phyloP scores from a whole-genome alignment of 2,113 vertebrate species.

The Rousettus leschenaultii region DNA sequence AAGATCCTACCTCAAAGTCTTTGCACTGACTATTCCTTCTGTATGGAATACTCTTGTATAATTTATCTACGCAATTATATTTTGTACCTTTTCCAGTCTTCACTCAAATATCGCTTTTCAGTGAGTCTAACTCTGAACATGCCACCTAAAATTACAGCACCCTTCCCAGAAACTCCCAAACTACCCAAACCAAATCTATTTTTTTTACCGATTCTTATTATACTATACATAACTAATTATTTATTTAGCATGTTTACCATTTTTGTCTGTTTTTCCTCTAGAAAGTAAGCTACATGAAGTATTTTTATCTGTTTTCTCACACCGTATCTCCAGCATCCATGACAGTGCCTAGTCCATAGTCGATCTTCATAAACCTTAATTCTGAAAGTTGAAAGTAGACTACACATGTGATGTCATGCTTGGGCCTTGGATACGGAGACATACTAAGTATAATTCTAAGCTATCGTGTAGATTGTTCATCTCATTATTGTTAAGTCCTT shows the following conservation, averaged over 20 bases:
- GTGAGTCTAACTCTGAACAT: neutral
- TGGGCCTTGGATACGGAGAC: neutral
- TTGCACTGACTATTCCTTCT: neutral
- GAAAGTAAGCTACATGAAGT: neutral
- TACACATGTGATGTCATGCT: neutral
- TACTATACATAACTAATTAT: neutral
- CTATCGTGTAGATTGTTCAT: neutral
- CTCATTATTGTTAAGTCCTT: neutral
- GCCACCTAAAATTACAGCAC: neutral
- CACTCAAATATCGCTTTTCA: neutral
- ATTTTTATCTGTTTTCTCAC: neutral
- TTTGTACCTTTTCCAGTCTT: neutral
- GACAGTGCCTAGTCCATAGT: neutral
- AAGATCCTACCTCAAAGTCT: neutral
- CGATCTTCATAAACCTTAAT: neutral
- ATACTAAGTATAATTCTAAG: neutral
- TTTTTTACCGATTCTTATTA: neutral
- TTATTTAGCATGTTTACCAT: fast-evolving
- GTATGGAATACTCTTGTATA: neutral
- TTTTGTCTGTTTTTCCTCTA: neutral
- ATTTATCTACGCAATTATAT: neutral
- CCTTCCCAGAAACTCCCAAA: neutral
- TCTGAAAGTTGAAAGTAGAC: neutral
- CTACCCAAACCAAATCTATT: neutral
- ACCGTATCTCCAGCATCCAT: neutral